Evolutionary conservation across 2,888 invertebrate species (phyloP), one percentile per base, ranked within the genome.

Genomic region (Ennomos fuscantarius): DNA sequence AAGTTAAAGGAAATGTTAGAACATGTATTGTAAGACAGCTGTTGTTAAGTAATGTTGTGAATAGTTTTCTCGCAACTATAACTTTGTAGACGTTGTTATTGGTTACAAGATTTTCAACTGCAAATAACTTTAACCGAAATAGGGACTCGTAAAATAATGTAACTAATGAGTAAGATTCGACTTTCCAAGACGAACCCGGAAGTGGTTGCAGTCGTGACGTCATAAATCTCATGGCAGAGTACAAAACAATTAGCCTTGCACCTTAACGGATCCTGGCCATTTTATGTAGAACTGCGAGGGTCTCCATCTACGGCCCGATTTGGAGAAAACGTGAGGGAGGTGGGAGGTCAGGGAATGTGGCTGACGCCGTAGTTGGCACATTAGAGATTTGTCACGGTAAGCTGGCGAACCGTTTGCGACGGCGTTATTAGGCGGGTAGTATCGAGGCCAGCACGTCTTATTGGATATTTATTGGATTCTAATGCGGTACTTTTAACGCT

Each of bases 181-280:
- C 50, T 54, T 60, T 57, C 47, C 46, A 37, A 39, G 55, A 57
- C 39, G 53, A 56, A 37, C 72, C 68, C 72, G 79, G 79, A 77
- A 79, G 73, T 76, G 60, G 69, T 58, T 63, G 63, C 37, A 62
- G 61, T 76, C 83, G 82, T 85, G 83, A 83, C 78, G 82, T 81
- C 79, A 84, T 86, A 86, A 85, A 86, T 83, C 79, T 75, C 72
- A 55, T 63, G 66, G 63, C 71, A 66, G 72, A 69, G 72, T 78
- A 76, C 73, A 67, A 82, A 86, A 85, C 84, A 86, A 86, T 86
- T 86, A 86, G 84, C 79, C 80, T 84, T 81, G 72, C 81, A 82
- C 79, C 81, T 83, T 73, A 73, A 74, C 76, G 72, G 72, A 60
- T 68, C 70, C 63, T 66, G 63, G 54, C 82, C 75, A 73, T 56